Percentiles rank a stretch among this genome's conserved stretches.
Conservation (phyloP, 1,140 invertebrate genomes). For the Sinonovacula constricta region DNA sequence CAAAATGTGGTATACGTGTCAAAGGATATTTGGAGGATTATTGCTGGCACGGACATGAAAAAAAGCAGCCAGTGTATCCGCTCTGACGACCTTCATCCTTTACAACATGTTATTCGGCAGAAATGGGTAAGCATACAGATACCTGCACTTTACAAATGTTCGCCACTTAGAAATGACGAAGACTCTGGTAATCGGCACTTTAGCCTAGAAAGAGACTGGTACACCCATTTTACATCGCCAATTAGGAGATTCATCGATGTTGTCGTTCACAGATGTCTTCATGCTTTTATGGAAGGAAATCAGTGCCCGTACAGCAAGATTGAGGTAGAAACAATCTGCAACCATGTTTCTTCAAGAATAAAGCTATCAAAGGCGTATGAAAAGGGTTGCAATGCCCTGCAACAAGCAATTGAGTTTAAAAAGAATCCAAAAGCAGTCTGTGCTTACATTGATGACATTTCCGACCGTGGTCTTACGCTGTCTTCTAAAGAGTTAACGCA, state of each 20-base stretch:
- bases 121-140: conserved; percentile 56
- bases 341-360: conserved; percentile 42
- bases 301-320: conserved; percentile 48
- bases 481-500: conserved; percentile 36
- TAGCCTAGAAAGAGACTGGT: conserved; percentile 52
- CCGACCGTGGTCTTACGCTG: conserved; percentile 40
- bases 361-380: conserved; percentile 51
- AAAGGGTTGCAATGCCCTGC: conserved; percentile 41
- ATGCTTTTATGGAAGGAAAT: conserved; percentile 80
- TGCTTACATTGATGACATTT: conserved; percentile 40
- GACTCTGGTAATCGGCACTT: conserved; percentile 38
- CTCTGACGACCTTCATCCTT: conserved; percentile 48
- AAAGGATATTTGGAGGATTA: conserved; percentile 5
- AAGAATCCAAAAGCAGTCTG: conserved; percentile 40
- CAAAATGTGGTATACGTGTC: not conserved
- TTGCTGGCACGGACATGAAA: too few species aligned
- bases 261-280: conserved; percentile 84
- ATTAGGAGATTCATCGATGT: conserved; percentile 77
- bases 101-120: conserved; percentile 26
- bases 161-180: not conserved
- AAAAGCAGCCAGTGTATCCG: conserved; percentile 10
- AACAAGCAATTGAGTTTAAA: conserved; percentile 37
- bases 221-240: conserved; percentile 78
- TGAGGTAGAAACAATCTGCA: conserved; percentile 57
- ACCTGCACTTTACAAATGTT: conserved; percentile 52